Evolutionary conservation across 2,113 vertebrate genomes (phyloP), one percentile per base, ranked within the genome.

Genomic region (Pomatostomus ruficeps): DNA sequence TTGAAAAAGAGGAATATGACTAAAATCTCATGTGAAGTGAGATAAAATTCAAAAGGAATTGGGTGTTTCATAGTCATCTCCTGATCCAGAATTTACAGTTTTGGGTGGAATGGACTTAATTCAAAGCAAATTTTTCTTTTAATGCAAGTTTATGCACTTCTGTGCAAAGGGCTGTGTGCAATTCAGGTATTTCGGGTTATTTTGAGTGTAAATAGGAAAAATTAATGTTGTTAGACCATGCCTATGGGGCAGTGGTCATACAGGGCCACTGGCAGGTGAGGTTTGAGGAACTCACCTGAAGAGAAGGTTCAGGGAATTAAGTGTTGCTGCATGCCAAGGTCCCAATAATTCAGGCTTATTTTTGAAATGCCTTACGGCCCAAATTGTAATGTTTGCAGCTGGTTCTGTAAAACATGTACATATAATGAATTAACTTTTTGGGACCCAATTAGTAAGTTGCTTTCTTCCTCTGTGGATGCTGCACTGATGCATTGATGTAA

Each of bases 161-260:
- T 42, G 3, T 25, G 33, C 8, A 62, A 45, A 16, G 0, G 2
- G 20, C 23, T 63, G 7, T 19, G 11, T 16, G 19, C 14, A 16
- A 11, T 42, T 38, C 33, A 54, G 35, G 5, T 54, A 6, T 20
- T 65, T 22, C 15, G 12, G 13, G 5, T 8, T 61, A 43, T 58
- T 89, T 38, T 70, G 7, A 49, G 42, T 5, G 6, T 12, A 40
- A 5, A 33, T 38, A 74, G 48, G 33, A 58, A 94, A 77, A 78
- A 14, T 25, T 10, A 25, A 0, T 25, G 11, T 14, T 48, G 28
- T 7, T 33, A 19, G 25, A 33, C 49, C 6, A 43, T 10, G 15
- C 3, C 3, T 48, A 3, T 23, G 16, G 1, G n/a, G 3, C 4
- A 46, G 10, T 22, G 10, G 10, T 25, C 38, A 45, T 2, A 9